Percentiles rank a stretch among this genome's conserved stretches.
phyloP scores from a whole-genome alignment of 2,113 vertebrate genomes.

The Oenanthe melanoleuca region DNA sequence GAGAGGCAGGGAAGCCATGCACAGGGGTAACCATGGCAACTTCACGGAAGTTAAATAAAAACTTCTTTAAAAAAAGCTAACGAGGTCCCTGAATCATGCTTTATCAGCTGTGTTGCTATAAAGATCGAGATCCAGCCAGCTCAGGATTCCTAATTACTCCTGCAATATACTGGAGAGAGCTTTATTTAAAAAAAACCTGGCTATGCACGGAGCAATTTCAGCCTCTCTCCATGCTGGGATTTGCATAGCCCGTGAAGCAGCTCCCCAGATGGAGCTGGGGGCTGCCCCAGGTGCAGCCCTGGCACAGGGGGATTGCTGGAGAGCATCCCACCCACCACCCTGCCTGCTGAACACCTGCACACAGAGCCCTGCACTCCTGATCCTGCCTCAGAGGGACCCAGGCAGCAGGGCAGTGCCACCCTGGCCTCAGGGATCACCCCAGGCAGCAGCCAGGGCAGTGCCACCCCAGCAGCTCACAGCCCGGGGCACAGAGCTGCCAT shows the following conservation, averaged over 20 bases:
- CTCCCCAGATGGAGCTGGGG: neutral
- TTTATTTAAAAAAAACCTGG: conserved; percentile 38
- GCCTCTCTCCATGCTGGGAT: neutral
- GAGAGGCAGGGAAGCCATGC: conserved; percentile 48
- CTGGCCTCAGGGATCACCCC: neutral
- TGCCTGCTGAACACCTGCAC: accelerated
- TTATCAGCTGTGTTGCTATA: conserved; percentile 40
- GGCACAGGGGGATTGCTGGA: neutral
- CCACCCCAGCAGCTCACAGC: neutral
- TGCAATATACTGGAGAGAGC: conserved; percentile 47
- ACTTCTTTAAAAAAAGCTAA: conserved; percentile 70
- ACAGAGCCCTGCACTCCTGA: neutral
- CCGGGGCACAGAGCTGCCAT: neutral
- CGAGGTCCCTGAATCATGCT: conserved; percentile 65
- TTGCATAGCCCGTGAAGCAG: neutral
- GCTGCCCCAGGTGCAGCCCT: neutral
- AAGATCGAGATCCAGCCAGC: conserved; percentile 50
- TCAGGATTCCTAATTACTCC: conserved; percentile 52
- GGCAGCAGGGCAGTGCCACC: neutral
- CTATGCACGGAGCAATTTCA: neutral
- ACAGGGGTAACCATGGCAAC: conserved; percentile 79
- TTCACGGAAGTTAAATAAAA: conserved; percentile 72
- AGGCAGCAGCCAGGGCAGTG: accelerated
- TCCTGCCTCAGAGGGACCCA: accelerated
- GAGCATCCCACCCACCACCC: neutral